phyloP scores from a whole-genome alignment of 2,888 invertebrate species.

The Acanthacorydalis orientalis region DNA sequence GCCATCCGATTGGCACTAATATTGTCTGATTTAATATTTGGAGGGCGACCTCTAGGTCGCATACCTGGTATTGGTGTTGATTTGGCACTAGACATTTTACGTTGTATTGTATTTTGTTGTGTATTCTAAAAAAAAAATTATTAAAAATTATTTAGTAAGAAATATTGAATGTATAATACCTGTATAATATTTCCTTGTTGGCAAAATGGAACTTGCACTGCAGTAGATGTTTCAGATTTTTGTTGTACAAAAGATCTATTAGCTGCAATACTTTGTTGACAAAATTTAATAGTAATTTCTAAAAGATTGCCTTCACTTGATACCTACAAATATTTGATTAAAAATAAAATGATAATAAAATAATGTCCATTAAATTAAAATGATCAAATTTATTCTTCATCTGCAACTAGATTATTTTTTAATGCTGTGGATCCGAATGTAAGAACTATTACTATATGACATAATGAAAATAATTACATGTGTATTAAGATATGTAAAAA shows the following conservation, averaged over 20 bases:
- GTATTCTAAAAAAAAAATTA: background rate
- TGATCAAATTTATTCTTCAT: too few species aligned
- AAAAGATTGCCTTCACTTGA: slow-evolving; percentile 43
- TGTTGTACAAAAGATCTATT: slow-evolving; percentile 35
- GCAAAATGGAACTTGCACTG: slow-evolving; percentile 12
- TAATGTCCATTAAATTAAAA: too few species aligned
- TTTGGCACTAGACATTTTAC: slow-evolving; percentile 14
- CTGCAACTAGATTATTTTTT: too few species aligned
- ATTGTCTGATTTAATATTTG: slow-evolving; percentile 17
- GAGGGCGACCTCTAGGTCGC: slow-evolving; percentile 32
- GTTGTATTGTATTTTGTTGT: background rate
- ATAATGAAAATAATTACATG: too few species aligned
- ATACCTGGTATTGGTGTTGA: slow-evolving; percentile 20
- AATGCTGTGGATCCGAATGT: too few species aligned
- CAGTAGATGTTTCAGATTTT: slow-evolving; percentile 2
- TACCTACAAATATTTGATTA: slow-evolving; percentile 16
- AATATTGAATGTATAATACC: background rate
- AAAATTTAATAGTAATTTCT: slow-evolving; percentile 53
- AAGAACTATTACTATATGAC: too few species aligned
- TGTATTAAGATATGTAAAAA: too few species aligned
- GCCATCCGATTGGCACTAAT: slow-evolving; percentile 11
- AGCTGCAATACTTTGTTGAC: slow-evolving; percentile 41
- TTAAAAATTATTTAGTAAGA: background rate
- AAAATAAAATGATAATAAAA: slow-evolving; percentile 3
- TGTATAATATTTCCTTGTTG: background rate